These are phyloP conservation scores for Lepidurus packardi DNA, from an alignment of 1,140 invertebrate genomes.

Conservation along the genomic window DNA sequence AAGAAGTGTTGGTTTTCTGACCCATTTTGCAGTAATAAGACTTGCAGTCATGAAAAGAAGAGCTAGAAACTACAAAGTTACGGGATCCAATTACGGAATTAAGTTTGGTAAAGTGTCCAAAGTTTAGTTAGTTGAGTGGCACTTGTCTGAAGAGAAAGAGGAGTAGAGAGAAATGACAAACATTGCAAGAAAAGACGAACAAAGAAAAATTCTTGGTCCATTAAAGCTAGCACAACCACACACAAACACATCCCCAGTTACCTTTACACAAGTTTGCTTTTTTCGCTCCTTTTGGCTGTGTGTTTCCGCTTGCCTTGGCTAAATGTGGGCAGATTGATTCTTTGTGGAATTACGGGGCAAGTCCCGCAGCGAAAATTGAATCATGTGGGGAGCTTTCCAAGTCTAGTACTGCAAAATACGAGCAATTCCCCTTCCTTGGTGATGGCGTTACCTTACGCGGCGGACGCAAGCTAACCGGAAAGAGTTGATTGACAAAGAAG, in stretches of 20 bases:
- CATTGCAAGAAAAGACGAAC: background rate
- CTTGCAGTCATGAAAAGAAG: background rate
- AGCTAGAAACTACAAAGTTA: background rate
- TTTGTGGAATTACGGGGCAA: background rate
- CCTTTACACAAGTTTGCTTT: background rate
- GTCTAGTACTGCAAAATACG: background rate
- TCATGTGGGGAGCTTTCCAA: background rate
- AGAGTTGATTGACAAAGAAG: background rate
- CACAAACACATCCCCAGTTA: no score
- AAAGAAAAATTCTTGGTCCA: background rate
- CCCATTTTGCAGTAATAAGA: background rate
- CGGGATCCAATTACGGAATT: background rate
- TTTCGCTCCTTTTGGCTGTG: background rate
- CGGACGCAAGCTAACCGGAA: background rate
- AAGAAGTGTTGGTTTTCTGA: no score
- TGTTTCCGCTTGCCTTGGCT: constrained; percentile 17
- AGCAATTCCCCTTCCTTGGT: background rate
- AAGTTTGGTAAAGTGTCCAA: background rate
- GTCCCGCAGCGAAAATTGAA: constrained; percentile 1
- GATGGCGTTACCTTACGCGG: background rate
- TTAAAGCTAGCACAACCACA: background rate
- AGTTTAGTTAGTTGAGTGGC: background rate
- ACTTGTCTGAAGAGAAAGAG: background rate
- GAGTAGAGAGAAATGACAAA: background rate
- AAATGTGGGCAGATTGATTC: background rate